These are phyloP conservation scores for Eupsittula cactorum DNA, from an alignment of 2,113 vertebrate species.

Conservation along the genomic window DNA sequence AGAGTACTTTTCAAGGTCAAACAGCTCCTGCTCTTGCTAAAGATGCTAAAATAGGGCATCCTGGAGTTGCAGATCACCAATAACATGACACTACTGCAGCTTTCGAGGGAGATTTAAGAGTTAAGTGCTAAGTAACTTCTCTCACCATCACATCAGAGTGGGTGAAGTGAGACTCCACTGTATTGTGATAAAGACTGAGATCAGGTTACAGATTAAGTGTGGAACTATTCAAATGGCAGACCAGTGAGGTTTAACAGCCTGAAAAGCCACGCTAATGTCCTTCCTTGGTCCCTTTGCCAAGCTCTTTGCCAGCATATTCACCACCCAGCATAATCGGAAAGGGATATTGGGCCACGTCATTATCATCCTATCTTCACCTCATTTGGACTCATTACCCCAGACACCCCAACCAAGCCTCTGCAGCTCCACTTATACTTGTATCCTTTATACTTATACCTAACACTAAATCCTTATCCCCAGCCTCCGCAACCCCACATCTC, in stretches of 20 bases:
- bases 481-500: not conserved
- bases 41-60: not conserved
- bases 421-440: not conserved
- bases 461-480: not conserved
- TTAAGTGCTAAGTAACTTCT: not conserved
- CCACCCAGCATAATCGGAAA: not conserved
- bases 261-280: not conserved
- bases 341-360: not conserved
- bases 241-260: not conserved
- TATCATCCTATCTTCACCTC: not conserved
- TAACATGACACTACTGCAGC: not conserved
- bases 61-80: not conserved
- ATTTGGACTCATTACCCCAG: not conserved
- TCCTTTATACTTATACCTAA: not conserved
- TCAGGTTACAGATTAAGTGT: slow-evolving; percentile 18
- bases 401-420: not conserved
- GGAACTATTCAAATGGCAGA: not conserved
- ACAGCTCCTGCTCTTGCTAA: not conserved
- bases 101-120: not conserved
- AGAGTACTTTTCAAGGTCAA: slow-evolving; percentile 17
- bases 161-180: not conserved
- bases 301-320: not conserved
- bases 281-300: not conserved
- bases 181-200: not conserved
- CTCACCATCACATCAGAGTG: not conserved